Percentiles rank a stretch among this genome's conserved stretches.
phyloP scores from a whole-genome alignment of 2,113 vertebrate genomes.

The Amia ocellicauda region DNA sequence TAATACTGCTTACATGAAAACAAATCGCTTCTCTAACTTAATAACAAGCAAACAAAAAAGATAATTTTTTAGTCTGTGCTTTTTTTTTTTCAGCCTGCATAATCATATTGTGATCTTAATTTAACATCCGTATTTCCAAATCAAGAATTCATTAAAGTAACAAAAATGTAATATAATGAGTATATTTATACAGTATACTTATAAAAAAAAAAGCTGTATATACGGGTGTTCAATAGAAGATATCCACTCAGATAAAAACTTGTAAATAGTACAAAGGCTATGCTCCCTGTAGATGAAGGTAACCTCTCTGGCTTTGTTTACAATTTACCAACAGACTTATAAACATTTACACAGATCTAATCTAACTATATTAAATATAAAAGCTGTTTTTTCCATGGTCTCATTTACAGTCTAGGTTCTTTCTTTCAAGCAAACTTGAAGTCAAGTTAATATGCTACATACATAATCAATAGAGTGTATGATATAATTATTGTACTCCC shows the following conservation, averaged over 20 bases:
- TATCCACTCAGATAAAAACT: slow-evolving; percentile 8
- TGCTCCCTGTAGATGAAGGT: neutral
- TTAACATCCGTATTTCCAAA: too few species aligned
- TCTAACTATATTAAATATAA: slow-evolving; percentile 11
- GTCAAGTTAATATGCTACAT: slow-evolving; percentile 22
- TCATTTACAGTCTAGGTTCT: neutral
- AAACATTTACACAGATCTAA: neutral
- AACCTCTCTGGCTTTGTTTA: slow-evolving; percentile 5
- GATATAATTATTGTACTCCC: slow-evolving; percentile 22
- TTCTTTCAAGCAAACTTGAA: slow-evolving; percentile 4
- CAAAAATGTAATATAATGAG: too few species aligned
- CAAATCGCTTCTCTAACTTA: too few species aligned
- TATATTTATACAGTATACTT: too few species aligned
- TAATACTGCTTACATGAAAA: too few species aligned
- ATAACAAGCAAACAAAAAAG: too few species aligned
- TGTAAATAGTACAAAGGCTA: neutral
- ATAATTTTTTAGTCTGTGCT: too few species aligned
- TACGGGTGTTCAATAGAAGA: slow-evolving; percentile 1
- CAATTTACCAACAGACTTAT: neutral
- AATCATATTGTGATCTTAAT: too few species aligned
- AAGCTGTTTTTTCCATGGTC: slow-evolving; percentile 3
- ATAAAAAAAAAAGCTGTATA: neutral
- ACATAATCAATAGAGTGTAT: slow-evolving; percentile 20
- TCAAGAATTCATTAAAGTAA: too few species aligned
- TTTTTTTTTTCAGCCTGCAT: too few species aligned